phyloP scores from a whole-genome alignment of 2,797 vertebrate species.

The Ptychobarbus kaznakovi region DNA sequence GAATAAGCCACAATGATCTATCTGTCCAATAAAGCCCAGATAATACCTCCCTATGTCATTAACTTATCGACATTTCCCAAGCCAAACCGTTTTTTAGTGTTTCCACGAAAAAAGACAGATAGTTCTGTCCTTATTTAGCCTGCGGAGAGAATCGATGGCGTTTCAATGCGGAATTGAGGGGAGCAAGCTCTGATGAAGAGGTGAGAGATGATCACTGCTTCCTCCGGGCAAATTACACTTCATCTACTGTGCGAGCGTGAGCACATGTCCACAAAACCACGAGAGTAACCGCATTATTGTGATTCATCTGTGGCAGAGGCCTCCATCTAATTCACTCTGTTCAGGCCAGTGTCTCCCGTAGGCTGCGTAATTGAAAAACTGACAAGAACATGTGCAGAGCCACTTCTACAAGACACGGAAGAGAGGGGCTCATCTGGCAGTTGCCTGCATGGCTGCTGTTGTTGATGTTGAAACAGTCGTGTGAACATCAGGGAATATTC shows the following conservation, averaged over 20 bases:
- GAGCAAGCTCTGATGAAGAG: slow-evolving; percentile 5
- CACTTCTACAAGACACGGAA: neutral
- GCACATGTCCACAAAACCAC: neutral
- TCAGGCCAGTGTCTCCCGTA: neutral
- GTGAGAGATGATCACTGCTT: slow-evolving; percentile 6
- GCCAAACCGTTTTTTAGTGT: neutral
- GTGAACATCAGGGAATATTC: neutral
- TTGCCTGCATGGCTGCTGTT: neutral
- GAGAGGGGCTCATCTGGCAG: neutral
- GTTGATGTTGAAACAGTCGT: neutral
- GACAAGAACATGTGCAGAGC: neutral
- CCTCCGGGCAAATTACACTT: neutral
- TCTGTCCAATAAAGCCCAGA: slow-evolving; percentile 34
- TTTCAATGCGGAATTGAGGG: neutral
- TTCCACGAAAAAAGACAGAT: neutral
- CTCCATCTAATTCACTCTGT: slow-evolving; percentile 15
- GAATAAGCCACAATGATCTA: slow-evolving; percentile 13
- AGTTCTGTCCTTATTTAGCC: slow-evolving; percentile 1
- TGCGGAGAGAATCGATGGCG: slow-evolving; percentile 1
- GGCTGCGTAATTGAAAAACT: slow-evolving; percentile 28
- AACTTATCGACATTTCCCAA: slow-evolving; percentile 32
- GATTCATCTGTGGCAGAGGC: slow-evolving; percentile 24
- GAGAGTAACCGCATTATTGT: slow-evolving; percentile 7
- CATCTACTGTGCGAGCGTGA: slow-evolving; percentile 14
- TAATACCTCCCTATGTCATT: slow-evolving; percentile 17